These are phyloP conservation scores for Enteromius mattozi DNA, from an alignment of 2,797 vertebrate species.

Conservation along the genomic window DNA sequence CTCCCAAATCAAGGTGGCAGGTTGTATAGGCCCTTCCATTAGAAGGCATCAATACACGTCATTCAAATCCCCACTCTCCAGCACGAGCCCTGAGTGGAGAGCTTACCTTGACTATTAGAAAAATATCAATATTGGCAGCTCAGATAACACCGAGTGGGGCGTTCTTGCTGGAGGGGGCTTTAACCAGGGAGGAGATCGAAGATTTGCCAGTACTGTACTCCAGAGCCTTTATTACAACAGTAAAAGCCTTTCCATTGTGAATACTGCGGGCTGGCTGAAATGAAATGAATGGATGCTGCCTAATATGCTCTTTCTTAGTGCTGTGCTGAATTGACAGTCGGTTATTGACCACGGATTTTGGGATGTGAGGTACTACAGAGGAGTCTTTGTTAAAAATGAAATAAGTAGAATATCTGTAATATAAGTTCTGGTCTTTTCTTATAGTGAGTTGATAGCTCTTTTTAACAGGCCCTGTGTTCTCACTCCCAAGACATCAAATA, in stretches of 20 bases:
- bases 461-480: neutral
- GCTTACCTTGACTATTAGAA: conserved; percentile 45
- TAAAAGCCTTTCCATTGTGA: neutral
- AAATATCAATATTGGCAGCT: conserved; percentile 56
- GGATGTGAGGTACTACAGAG: neutral
- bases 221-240: conserved; percentile 23
- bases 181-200: conserved; percentile 27
- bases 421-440: neutral
- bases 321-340: neutral
- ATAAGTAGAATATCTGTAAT: neutral
- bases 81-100: conserved; percentile 11
- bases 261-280: neutral
- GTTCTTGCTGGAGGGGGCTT: conserved; percentile 29
- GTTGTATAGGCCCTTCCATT: conserved; percentile 33
- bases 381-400: neutral
- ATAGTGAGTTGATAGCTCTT: neutral
- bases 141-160: conserved; percentile 37
- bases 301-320: conserved; percentile 20
- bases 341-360: neutral
- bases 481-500: neutral
- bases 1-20: conserved; percentile 32
- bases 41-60: conserved; percentile 39
- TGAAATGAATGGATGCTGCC: conserved; percentile 16
- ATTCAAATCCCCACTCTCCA: conserved; percentile 43
- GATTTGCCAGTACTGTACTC: conserved; percentile 8